phyloP scores from a whole-genome alignment of 2,888 invertebrate species.

The Malthinus flaveolus region DNA sequence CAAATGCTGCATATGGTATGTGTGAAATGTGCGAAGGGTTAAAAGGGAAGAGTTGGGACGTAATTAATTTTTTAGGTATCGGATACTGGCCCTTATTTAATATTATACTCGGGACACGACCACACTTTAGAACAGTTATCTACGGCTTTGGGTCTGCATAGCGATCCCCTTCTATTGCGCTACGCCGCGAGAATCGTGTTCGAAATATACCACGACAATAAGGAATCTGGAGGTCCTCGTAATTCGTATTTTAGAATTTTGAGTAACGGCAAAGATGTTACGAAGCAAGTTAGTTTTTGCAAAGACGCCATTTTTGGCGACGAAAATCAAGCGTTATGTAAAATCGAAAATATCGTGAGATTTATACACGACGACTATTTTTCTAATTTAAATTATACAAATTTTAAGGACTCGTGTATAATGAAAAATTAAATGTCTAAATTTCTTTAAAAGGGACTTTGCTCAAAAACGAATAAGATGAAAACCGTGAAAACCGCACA shows the following conservation, averaged over 20 bases:
- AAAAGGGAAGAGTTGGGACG: not conserved
- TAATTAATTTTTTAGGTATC: constrained; percentile 42
- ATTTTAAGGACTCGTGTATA: constrained; percentile 82
- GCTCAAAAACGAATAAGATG: no score
- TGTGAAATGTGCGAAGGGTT: not conserved
- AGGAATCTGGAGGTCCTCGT: constrained; percentile 54
- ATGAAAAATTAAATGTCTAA: not conserved
- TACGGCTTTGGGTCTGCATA: constrained; percentile 74
- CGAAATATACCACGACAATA: constrained; percentile 80
- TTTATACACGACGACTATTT: constrained; percentile 90
- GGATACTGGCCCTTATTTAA: constrained; percentile 49
- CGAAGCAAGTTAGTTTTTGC: constrained; percentile 80
- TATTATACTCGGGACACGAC: constrained; percentile 81
- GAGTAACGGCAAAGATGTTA: constrained; percentile 86
- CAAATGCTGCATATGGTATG: constrained; percentile 78
- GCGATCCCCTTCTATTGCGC: constrained; percentile 70
- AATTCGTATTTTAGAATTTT: constrained; percentile 82
- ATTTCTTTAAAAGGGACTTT: not conserved
- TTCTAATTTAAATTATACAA: constrained; percentile 78
- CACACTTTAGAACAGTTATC: constrained; percentile 85
- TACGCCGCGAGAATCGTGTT: constrained; percentile 88
- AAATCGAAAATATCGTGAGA: constrained; percentile 83
- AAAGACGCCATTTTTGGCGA: constrained; percentile 61
- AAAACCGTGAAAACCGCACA: no score
- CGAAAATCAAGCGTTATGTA: constrained; percentile 67